phyloP scores from a whole-genome alignment of 2,888 invertebrate species.

The Phragmatobia fuliginosa region DNA sequence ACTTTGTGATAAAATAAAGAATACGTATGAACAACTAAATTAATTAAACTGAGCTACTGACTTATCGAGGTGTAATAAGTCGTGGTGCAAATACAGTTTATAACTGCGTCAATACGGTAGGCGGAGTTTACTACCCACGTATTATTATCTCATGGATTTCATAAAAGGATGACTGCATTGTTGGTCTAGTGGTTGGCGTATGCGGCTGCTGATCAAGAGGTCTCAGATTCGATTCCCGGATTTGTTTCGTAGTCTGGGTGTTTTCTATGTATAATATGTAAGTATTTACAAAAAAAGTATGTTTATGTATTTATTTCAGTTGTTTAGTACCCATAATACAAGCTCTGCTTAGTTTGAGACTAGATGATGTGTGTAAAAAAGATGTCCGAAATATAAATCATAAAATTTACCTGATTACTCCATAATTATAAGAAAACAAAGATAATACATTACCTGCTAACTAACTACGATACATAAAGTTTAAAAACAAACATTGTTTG shows the following conservation, averaged over 20 bases:
- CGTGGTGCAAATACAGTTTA: slow-evolving; percentile 58
- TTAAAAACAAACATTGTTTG: slow-evolving; percentile 36
- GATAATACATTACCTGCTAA: background rate
- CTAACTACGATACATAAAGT: slow-evolving; percentile 14
- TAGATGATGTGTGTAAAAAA: too few relatives aligned
- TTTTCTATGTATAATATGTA: too few relatives aligned
- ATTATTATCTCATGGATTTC: background rate
- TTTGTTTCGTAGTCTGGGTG: too few relatives aligned
- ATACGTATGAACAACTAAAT: slow-evolving; percentile 28
- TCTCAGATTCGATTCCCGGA: too few relatives aligned
- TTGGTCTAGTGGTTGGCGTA: too few relatives aligned
- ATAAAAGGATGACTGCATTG: too few relatives aligned
- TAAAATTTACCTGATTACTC: background rate
- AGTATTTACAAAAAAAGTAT: too few relatives aligned
- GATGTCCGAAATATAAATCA: too few relatives aligned
- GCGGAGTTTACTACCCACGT: background rate
- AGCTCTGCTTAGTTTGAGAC: too few relatives aligned
- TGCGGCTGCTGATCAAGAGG: too few relatives aligned
- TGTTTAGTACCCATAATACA: too few relatives aligned
- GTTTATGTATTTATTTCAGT: too few relatives aligned
- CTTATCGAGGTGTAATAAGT: slow-evolving; percentile 58
- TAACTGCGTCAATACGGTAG: slow-evolving; percentile 52
- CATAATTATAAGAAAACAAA: background rate
- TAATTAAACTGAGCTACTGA: slow-evolving; percentile 38
- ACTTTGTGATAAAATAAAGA: slow-evolving; percentile 27